Evolutionary conservation across 2,888 invertebrate genomes (phyloP), one percentile per base, ranked within the genome.

Genomic region (Micoletzkya japonica): DNA sequence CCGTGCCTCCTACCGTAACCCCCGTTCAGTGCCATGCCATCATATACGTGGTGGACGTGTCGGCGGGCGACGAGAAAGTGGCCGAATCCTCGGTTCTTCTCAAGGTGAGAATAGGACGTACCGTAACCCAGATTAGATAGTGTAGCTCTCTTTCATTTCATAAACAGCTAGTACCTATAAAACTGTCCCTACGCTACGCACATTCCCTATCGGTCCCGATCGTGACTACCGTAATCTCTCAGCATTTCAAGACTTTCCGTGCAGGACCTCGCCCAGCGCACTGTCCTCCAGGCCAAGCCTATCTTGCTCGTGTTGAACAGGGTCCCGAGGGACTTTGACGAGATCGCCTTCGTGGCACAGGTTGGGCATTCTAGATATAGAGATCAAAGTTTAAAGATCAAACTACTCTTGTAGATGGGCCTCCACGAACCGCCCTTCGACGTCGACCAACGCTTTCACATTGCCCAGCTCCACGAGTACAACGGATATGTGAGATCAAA

Each of bases 391-490:
- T 10, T 44, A 37, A 52, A 17, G 26, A 37, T 30, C 54, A 32
- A 30, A 57, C 7, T 49, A 20, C 54, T 44, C 24, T 54, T 54
- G 10, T 10, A 68, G 68, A 30, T 58, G 39, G 68, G 68, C 14
- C 58, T 68, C 1, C 68, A 68, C 26, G 58, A 68, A 26, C 58
- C 68, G 0, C 68, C 68, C 30, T 68, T 68, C 68, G 58, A 58
- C 34, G 34, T 49, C 68, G 58, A 68, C 26, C 68, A 68, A 44
- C 68, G 57, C 30, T 68, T 68, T 36, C 68, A 68, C 34, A 57
- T 68, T 58, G 20, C 37, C 4, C 68, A 24, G 4, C 44, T 68
- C 44, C 44, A 26, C 44, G 17, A 17, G 30, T 68, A 68, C 32
- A 30, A 68, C 34, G 68, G 68, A 4, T 68, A 68, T 58, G 68